Base-by-base conservation (phyloP, 2,888 invertebrate genomes). In the Nysson spinosus region DNA sequence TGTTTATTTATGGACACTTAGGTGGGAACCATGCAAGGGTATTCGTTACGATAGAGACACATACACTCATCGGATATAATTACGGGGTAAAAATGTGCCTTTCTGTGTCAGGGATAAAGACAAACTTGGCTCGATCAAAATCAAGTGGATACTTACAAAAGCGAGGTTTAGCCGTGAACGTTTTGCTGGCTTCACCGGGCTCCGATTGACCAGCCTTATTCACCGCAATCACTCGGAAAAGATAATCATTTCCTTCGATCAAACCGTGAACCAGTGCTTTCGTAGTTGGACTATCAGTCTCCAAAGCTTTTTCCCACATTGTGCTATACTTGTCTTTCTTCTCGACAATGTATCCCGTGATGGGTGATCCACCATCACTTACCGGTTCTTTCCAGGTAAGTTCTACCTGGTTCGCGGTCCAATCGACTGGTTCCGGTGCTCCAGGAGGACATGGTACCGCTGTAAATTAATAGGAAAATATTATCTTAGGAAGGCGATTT, bases 131-230 rank as follows among this genome's bases (percentile, higher is more conserved):
- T 16, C 4, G 34, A 34, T 12, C 34, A 3, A 12, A 4, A 4
- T 12, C 6, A 16, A 12, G 4, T 34, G 32, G 9, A 30, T 30
- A 88, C 90, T 89, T 88, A 91, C 91, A 88, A 89, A 93, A 95
- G 70, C 96, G 91, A 0, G 96, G 96, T 85, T 96, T 96, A 50
- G 96, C 96, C 56, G 92, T 89, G 88, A 96, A 96, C 81, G 91
- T 92, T 88, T 95, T 96, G 88, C 95, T 94, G 16, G 95, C 90
- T 55, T 96, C 95, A 5, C 97, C 96, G 0, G 98, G 96, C 77
- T 96, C 95, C 80, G 98, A 96, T 83, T 93, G 93, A 0, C 99
- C 99, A 6, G 96, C 97, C 86, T 96, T 96, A 89, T 99, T 99
- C 51, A 98, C 90, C 5, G 99, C 99, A 73, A 96, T 92, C 22